phyloP scores from a whole-genome alignment of 1,140 invertebrate species.

The Dinoponera quadriceps region DNA sequence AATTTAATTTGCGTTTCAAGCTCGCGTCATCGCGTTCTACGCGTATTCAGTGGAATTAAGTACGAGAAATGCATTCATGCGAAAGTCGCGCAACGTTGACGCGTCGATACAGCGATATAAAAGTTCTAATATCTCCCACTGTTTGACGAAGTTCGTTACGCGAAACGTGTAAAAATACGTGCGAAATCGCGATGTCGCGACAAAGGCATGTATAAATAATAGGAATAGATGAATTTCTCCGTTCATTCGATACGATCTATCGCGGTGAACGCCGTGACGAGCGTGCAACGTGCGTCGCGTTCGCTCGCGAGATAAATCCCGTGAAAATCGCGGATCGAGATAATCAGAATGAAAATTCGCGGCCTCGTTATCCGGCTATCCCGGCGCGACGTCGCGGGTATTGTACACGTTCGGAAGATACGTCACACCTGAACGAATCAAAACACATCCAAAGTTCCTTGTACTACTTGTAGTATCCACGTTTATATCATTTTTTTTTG shows the following conservation, averaged over 20 bases:
- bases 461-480: constrained; percentile 61
- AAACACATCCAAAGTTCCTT: constrained; percentile 72
- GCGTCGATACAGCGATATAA: neutral
- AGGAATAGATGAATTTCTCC: neutral
- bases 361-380: constrained; percentile 34
- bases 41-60: constrained; percentile 33
- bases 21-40: neutral
- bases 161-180: neutral
- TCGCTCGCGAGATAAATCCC: neutral
- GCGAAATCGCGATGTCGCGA: neutral
- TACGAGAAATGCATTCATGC: constrained; percentile 5
- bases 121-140: neutral
- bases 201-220: neutral
- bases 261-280: neutral
- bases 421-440: constrained; percentile 71
- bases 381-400: constrained; percentile 62
- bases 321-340: neutral
- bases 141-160: neutral
- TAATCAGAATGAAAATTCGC: neutral
- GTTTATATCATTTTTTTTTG: constrained; percentile 62
- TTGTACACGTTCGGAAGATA: constrained; percentile 75
- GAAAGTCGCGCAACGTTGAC: neutral
- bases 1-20: constrained; percentile 40
- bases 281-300: neutral
- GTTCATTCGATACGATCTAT: neutral